Conservation (phyloP, 2,797 vertebrate species). For the Sciurus vulgaris region DNA sequence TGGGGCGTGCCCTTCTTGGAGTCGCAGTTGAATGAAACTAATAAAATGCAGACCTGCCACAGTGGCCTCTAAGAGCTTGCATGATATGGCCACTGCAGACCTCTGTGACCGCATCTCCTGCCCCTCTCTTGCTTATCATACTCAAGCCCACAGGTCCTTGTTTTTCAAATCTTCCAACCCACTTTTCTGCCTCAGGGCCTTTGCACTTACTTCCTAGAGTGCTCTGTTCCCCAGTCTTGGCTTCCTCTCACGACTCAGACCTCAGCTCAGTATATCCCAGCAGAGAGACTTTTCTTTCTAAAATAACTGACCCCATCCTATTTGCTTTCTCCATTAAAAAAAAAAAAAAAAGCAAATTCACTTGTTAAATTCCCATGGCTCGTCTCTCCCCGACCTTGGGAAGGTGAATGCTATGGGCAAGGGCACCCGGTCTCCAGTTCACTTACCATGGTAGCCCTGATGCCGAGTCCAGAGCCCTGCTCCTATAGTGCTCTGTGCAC, state of each 20-base stretch:
- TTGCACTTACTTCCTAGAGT: background rate
- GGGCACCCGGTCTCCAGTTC: background rate
- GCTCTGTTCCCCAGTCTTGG: background rate
- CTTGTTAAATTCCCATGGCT: background rate
- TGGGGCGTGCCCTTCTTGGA: background rate
- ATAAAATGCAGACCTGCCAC: background rate
- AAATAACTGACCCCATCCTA: background rate
- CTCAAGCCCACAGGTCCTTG: background rate
- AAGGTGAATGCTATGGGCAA: background rate
- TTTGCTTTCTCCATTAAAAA: background rate
- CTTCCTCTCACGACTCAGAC: background rate
- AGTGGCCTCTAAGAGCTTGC: background rate
- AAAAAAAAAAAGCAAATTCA: background rate
- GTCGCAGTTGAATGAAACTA: background rate
- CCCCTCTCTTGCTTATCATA: rapidly evolving
- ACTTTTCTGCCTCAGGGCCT: background rate
- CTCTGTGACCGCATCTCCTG: rapidly evolving
- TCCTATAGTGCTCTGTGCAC: background rate
- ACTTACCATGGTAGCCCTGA: background rate
- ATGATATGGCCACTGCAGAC: background rate
- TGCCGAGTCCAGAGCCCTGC: background rate
- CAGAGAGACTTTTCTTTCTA: background rate
- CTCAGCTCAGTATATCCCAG: background rate
- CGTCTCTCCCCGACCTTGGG: background rate
- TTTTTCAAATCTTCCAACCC: background rate